A percentile compares a stretch with the other conserved stretches of the same genome.
phyloP scores from a whole-genome alignment of 2,113 vertebrate species.

The Chrysemys picta region DNA sequence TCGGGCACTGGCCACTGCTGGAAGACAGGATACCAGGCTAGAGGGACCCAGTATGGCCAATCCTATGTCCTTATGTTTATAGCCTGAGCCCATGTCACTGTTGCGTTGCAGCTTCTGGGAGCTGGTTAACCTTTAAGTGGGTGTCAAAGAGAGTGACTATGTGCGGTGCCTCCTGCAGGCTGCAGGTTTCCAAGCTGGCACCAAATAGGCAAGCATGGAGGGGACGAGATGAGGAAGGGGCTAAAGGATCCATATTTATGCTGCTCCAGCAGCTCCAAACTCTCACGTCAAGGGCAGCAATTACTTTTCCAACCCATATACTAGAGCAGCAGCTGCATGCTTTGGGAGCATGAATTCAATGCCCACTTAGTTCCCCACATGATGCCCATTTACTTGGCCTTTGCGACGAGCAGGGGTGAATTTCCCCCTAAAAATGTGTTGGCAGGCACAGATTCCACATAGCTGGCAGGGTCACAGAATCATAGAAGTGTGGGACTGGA shows the following conservation, averaged over 20 bases:
- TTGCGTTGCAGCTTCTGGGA: not conserved
- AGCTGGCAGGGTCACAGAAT: too few relatives aligned
- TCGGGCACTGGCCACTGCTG: too few relatives aligned
- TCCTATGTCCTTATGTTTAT: not conserved
- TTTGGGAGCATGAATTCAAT: not conserved
- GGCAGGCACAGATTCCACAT: not conserved
- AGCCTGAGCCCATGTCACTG: not conserved
- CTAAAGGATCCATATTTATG: not conserved
- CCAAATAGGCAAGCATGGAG: too few relatives aligned
- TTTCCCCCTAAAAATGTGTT: not conserved
- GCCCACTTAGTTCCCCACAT: not conserved
- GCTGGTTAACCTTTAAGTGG: not conserved
- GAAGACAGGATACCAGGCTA: too few relatives aligned
- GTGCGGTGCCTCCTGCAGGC: too few relatives aligned
- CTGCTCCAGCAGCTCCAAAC: not conserved
- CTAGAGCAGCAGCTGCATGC: not conserved
- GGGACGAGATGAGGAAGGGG: not conserved
- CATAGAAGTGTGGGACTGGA: too few relatives aligned
- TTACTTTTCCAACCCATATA: not conserved
- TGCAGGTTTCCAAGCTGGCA: too few relatives aligned
- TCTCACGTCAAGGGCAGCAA: not conserved
- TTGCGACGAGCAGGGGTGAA: not conserved
- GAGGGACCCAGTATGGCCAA: too few relatives aligned
- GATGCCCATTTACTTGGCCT: not conserved
- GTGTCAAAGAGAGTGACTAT: not conserved